Percentiles rank a stretch among this genome's conserved stretches.
Conservation (phyloP, 2,113 vertebrate genomes). For the Datnioides undecimradiatus region DNA sequence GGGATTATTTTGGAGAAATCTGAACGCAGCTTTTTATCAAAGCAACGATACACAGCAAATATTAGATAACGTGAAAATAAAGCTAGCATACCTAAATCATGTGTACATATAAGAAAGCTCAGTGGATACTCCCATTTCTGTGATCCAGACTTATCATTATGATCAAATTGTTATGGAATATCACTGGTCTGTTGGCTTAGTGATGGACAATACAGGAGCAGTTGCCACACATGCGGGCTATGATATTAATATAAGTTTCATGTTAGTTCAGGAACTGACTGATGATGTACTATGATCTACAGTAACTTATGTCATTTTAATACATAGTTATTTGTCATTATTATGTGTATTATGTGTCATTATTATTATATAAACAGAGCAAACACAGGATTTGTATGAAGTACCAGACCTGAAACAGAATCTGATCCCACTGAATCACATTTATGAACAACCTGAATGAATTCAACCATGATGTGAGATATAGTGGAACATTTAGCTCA, state of each 20-base stretch:
- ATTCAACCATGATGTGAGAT: no score
- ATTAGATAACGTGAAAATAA: slow-evolving; percentile 10
- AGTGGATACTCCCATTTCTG: background rate
- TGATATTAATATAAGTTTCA: background rate
- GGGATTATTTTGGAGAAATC: background rate
- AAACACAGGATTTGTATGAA: background rate
- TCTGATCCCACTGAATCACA: no score
- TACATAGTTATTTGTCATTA: background rate
- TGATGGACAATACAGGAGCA: background rate
- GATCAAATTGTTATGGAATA: background rate
- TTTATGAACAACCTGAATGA: no score
- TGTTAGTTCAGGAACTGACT: background rate
- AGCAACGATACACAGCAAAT: slow-evolving; percentile 8
- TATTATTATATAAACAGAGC: background rate
- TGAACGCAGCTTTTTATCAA: slow-evolving; percentile 5
- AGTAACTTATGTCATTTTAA: background rate
- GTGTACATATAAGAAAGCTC: background rate
- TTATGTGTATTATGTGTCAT: no score
- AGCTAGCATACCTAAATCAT: background rate
- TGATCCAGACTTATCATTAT: background rate
- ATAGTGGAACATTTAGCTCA: no score
- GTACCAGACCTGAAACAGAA: background rate
- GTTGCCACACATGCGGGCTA: background rate
- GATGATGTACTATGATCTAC: background rate
- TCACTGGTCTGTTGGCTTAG: background rate